Base-by-base conservation (phyloP, 2,888 invertebrate genomes). In the Stomorhina lunata region DNA sequence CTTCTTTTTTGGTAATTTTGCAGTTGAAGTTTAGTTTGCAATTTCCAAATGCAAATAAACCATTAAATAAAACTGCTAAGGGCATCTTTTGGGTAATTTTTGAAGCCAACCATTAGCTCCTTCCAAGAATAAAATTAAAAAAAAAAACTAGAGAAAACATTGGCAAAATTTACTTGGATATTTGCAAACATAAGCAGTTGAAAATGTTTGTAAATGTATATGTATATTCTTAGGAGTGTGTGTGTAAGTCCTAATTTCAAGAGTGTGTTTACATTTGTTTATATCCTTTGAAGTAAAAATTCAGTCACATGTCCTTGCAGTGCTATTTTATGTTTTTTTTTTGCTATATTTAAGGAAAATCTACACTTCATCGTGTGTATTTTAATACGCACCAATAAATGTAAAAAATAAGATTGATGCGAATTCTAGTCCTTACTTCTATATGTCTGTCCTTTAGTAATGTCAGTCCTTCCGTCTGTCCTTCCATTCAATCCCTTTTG, bases 41-140 rank as follows among this genome's bases (percentile, higher is more conserved):
- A 82, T 82, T 82, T 82, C 43, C 43, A 79, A 82, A 82, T 82
- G 79, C 82, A 82, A 82, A 82, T 82, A 82, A 71, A 32, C 69
- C 65, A 68, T 32, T n/a, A n/a, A n/a, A n/a, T n/a, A n/a, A 53
- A 77, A 77, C 32, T 48, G 82, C 82, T 76, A 66, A 79, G 10
- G 82, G 82, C 82, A 82, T 79, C 53, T 82, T n/a, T n/a, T 76
- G 59, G 79, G 75, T 82, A 82, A 82, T 79, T 82, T 82, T 53
- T n/a, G n/a, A 71, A 79, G 79, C 45, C 57, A 71, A 43, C 34
- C 27, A 7, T 48, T 7, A 7, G 2, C 20, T 48, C 29, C 7
- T 22, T 4, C 5, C 29, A 43, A 10, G 27, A n/a, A 59, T 6
- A 12, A 55, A 34, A 22, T 22, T 25, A 29, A 45, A 55, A 45